Evolutionary conservation across 2,888 invertebrate genomes (phyloP), one percentile per base, ranked within the genome.

Genomic region (Gymnosoma rotundatum): DNA sequence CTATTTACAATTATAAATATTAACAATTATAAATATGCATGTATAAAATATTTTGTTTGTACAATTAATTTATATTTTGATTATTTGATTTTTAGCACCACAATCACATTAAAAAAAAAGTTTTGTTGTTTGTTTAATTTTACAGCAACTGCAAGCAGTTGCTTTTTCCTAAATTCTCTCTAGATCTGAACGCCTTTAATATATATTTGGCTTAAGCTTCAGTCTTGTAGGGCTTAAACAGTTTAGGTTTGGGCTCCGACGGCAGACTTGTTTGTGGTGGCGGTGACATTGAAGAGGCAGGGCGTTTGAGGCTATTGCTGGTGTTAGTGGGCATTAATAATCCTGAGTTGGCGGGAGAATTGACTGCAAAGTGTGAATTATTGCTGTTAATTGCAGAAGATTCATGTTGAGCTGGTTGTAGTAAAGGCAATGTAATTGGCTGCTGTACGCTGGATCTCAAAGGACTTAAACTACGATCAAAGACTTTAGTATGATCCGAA

Each of bases 221-320:
- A 80, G 92, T 92, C 88, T 96, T 96, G 92, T 96, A 96, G 0
- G 96, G 96, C 90, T 96, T 95, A 90, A 96, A 96, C 32, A 96
- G 93, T 89, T 95, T 95, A 0, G 95, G 95, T 88, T 94, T 94
- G 54, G 93, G 88, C 83, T 91, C 90, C 8, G 88, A 79, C 14
- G 89, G 81, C 50, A 81, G 60, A 20, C 86, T 76, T 0, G 89
- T 88, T 7, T 88, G 88, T 38, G 89, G 88, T 73, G 90, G 88
- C 21, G 91, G 91, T 52, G 91, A 89, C 87, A 88, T 87, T 52
- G 88, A 87, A 16, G 88, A 88, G 16, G 89, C 89, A 50, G 87
- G 88, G 16, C 87, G 89, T 86, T 89, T 90, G 80, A 60, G 20
- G 16, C 63, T 18, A 88, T 87, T 52, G 88, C 1, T 87, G 60